Evolutionary conservation across 2,888 invertebrate genomes (phyloP), one percentile per base, ranked within the genome.

Genomic region (Mayetiola destructor): DNA sequence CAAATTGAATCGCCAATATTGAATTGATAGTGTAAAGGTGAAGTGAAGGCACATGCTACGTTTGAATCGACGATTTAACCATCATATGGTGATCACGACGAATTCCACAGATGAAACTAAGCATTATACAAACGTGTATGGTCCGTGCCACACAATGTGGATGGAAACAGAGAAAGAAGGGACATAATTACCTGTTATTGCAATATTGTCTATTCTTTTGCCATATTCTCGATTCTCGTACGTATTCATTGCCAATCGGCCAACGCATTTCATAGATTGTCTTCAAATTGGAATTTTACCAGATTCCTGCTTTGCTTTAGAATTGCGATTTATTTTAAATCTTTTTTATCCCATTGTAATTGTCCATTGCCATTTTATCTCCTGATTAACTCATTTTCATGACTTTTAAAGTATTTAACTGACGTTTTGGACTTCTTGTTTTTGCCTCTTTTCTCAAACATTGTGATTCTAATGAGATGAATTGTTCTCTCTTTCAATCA

Each of bases 171-270:
- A 23, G 27, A 27, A 27, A n/a, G n/a, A n/a, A 48, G 23, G 48
- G 48, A 48, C 48, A 48, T 48, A 48, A 48, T 48, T 48, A 48
- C 27, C 48, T n/a, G 27, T 48, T 48, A 48, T 16, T 48, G 27
- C 27, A 48, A 48, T 27, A 27, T 48, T 48, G n/a, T 9, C 27
- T 42, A 3, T 10, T 3, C 23, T 48, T 48, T 23, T 16, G 48
- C 6, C n/a, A 48, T 48, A 12, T 20, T 40, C 2, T 3, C 3
- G 16, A 9, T 8, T 12, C 37, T 42, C n/a, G 48, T 48, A 9
- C n/a, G n/a, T n/a, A n/a, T n/a, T n/a, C n/a, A n/a, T n/a, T n/a
- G n/a, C n/a, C n/a, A n/a, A 27, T 48, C 48, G 48, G 5, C 48
- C 48, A 48, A 48, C 48, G 48, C 48, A 48, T 9, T 48, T 3